Conservation (phyloP, 1,140 invertebrate species). For the Sitobion miscanthi region DNA sequence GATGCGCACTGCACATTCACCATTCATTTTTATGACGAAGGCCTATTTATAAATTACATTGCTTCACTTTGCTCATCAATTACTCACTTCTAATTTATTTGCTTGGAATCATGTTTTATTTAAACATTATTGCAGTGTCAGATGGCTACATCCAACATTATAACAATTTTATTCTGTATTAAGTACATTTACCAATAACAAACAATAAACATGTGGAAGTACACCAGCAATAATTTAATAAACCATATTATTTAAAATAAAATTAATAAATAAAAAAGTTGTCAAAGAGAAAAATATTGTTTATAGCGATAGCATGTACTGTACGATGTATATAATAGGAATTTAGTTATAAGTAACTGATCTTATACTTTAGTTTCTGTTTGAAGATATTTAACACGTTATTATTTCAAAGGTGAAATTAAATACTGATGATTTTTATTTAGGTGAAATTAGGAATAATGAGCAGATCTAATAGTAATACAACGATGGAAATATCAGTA, state of each 20-base stretch:
- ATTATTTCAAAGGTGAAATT: not conserved
- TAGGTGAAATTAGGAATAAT: slow-evolving; percentile 20
- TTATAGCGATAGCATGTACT: not conserved
- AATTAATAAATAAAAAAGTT: not conserved
- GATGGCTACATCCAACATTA: not conserved
- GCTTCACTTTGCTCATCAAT: no score
- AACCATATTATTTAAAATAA: not conserved
- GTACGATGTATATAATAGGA: not conserved
- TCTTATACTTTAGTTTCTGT: not conserved
- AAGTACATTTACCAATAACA: not conserved
- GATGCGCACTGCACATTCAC: no score
- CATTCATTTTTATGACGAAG: no score
- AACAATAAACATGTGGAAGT: not conserved
- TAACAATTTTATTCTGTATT: not conserved
- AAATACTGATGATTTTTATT: not conserved
- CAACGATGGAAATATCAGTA: slow-evolving; percentile 2
- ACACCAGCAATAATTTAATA: not conserved
- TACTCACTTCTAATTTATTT: no score
- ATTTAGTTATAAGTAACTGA: not conserved
- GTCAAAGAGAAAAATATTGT: not conserved
- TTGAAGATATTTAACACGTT: not conserved
- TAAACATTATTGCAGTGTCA: no score
- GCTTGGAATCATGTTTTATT: no score
- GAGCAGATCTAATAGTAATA: not conserved
- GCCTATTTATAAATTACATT: no score